Evolutionary conservation across 2,113 vertebrate genomes (phyloP).

Genomic region (Tursiops truncatus): DNA sequence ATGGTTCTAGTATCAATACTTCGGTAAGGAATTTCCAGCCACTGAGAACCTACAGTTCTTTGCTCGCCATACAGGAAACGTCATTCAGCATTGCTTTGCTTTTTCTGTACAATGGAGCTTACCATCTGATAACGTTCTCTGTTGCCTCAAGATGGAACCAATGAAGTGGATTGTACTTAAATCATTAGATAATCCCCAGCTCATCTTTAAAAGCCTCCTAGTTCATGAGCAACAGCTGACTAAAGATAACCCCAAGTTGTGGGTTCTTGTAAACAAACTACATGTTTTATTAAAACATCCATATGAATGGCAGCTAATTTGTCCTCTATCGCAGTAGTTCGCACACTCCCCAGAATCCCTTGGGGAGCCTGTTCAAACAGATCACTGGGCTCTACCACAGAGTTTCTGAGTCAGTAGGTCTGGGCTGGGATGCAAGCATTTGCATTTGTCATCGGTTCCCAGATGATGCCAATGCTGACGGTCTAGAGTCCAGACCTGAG

Average conservation of each 20-base stretch:
- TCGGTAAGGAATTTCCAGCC: conserved; percentile 20
- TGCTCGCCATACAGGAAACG: conserved; percentile 32
- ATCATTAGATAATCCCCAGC: not conserved
- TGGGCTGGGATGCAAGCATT: not conserved
- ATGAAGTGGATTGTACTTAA: not conserved
- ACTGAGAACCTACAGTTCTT: conserved; percentile 16
- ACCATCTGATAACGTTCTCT: conserved; percentile 13
- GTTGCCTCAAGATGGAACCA: conserved; percentile 3
- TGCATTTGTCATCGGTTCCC: conserved; percentile 15
- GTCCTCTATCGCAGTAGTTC: not conserved
- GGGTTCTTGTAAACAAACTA: not conserved
- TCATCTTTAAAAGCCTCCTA: not conserved
- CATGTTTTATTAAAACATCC: not conserved
- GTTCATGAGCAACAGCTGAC: not conserved
- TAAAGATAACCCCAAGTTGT: not conserved
- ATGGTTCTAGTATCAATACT: not conserved
- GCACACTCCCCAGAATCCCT: not conserved
- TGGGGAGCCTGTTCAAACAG: not conserved
- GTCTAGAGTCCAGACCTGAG: conserved; percentile 2
- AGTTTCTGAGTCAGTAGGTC: not conserved
- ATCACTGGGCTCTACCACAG: not conserved
- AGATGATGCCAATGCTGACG: not conserved
- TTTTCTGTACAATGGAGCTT: not conserved
- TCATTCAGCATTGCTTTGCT: conserved; percentile 25
- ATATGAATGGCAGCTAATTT: not conserved